Evolutionary conservation across 53 echinoderm and acorn worm genomes (phyloP).

Genomic region (Holothuria scabra): DNA sequence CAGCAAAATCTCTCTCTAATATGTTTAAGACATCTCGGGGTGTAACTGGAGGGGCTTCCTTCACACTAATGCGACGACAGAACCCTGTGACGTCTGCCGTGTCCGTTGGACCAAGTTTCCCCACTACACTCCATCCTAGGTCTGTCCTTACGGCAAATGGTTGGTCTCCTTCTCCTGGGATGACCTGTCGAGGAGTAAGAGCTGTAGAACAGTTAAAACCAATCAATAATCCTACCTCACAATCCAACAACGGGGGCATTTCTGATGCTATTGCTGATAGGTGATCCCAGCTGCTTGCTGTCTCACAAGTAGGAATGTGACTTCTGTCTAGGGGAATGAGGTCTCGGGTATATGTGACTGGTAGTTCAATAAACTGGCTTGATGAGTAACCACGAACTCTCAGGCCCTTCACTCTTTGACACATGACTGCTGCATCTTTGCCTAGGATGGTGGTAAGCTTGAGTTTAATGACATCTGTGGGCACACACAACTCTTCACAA

Average conservation of each 20-base stretch:
- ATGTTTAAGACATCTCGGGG: conserved; percentile 43
- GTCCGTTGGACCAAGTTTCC: conserved; percentile 24
- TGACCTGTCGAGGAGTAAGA: conserved; percentile 17
- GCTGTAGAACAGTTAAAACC: conserved; percentile 20
- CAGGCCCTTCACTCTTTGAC: conserved; percentile 18
- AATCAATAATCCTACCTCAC: conserved; percentile 61
- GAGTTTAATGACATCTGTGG: conserved; percentile 23
- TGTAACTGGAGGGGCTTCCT: conserved; percentile 49
- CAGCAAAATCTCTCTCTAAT: conserved; percentile 55
- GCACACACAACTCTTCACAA: conserved; percentile 14
- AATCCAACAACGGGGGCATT: conserved; percentile 53
- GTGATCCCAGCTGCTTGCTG: conserved; percentile 50
- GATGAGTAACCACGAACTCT: conserved; percentile 41
- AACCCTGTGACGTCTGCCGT: conserved; percentile 5
- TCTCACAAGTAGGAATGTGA: conserved; percentile 54
- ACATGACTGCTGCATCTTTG: conserved; percentile 9
- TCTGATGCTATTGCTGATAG: conserved; percentile 42
- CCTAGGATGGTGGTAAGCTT: too few species aligned
- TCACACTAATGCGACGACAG: conserved; percentile 48
- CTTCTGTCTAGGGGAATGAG: too few species aligned
- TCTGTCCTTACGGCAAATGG: conserved; percentile 66
- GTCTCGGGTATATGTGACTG: too few species aligned
- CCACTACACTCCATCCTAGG: conserved; percentile 62
- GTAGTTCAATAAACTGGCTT: conserved; percentile 34
- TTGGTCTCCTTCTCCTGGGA: conserved; percentile 39